Evolutionary conservation across 2,797 vertebrate species (phyloP).

Genomic region (Falco columbarius): DNA sequence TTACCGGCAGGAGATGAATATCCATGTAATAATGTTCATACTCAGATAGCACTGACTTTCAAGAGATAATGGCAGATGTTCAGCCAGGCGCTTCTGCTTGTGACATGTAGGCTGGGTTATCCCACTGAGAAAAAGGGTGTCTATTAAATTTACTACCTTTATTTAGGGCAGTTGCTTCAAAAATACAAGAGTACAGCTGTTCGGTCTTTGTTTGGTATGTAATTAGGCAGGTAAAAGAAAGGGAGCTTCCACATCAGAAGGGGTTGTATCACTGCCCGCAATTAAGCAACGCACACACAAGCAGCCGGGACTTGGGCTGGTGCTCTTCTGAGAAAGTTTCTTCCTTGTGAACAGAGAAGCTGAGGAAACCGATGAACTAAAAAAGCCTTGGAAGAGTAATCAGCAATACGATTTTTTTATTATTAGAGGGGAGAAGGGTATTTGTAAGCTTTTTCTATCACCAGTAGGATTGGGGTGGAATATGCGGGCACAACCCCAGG

Average conservation of each 20-base stretch:
- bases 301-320: neutral
- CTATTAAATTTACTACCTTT: neutral
- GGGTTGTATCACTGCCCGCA: neutral
- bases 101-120: neutral
- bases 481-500: neutral
- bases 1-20: neutral
- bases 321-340: neutral
- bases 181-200: too few species aligned
- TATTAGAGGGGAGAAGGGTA: neutral
- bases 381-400: neutral
- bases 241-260: neutral
- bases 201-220: neutral
- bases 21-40: neutral
- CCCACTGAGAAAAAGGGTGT: neutral
- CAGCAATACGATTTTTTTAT: neutral
- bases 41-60: neutral
- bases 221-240: neutral
- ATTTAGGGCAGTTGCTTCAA: neutral
- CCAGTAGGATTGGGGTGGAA: neutral
- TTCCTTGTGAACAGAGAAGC: neutral
- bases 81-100: neutral
- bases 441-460: neutral
- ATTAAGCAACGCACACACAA: neutral
- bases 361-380: neutral
- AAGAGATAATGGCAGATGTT: neutral